Evolutionary conservation across 1,140 invertebrate species (phyloP), one percentile per base, ranked within the genome.

Genomic region (Zaprionus vittiger): DNA sequence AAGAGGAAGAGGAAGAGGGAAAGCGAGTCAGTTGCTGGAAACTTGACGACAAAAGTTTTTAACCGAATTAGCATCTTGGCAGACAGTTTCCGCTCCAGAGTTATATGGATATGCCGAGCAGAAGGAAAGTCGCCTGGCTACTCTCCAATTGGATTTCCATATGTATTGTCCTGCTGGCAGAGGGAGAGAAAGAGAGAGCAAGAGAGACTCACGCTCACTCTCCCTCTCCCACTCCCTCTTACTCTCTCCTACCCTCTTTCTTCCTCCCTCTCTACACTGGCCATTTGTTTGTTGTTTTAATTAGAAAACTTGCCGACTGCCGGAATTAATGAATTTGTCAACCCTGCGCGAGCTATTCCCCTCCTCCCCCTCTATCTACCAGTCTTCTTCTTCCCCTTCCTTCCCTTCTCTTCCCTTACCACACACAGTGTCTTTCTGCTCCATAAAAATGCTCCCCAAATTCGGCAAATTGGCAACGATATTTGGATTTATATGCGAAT

Each of bases 231-330:
- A n/a, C 15, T 41, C 9, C 28, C 28, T 31, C 28, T 9, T 31
- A 31, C 28, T 34, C 31, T 34, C 31, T 34, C 31, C 31, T 34
- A 11, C 31, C 9, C 31, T 34, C 31, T 34, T 34, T 11, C 49
- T 52, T 7, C 17, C 20, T 24, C 20, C 12, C 52, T 12, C 55
- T 34, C 28, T 34, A 12, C 15, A 70, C 72, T 79, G 81, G 72
- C 84, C 85, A 87, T 87, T 87, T 87, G 84, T 87, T 87, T 87
- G 84, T 87, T 87, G 84, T 87, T 87, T 87, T 87, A 87, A 87
- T 87, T 87, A 87, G 84, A 87, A 87, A 87, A 87, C 84, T 87
- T 87, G 84, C 74, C 79, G 76, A 75, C 80, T 79, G 69, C 56
- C 72, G 74, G 85, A 89, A 87, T 87, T 84, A 87, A 87, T 87